Evolutionary conservation across 1,140 invertebrate genomes (phyloP).

Genomic region (Hestina assimilis): DNA sequence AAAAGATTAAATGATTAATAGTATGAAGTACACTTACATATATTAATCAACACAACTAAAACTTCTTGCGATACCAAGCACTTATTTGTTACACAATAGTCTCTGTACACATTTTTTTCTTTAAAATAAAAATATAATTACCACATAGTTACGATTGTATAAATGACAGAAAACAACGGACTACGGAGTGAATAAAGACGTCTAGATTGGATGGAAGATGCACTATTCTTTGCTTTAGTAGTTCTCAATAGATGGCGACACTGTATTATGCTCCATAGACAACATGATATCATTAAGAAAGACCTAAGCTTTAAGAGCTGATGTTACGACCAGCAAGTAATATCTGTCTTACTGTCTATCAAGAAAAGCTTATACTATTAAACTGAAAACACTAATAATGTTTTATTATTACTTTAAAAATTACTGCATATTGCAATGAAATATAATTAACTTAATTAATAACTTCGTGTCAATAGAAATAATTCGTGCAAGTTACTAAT

Average conservation of each 20-base stretch:
- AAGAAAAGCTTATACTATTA: too few species aligned
- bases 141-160: slow-evolving; percentile 60
- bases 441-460: too few species aligned
- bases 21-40: slow-evolving; percentile 60
- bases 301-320: slow-evolving; percentile 35
- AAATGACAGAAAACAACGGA: slow-evolving; percentile 70
- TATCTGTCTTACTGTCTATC: too few species aligned
- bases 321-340: too few species aligned
- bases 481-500: too few species aligned
- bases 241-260: slow-evolving; percentile 53
- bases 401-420: too few species aligned
- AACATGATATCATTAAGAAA: slow-evolving; percentile 27
- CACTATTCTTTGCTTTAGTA: slow-evolving; percentile 45
- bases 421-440: too few species aligned
- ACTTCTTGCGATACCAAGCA: slow-evolving; percentile 36
- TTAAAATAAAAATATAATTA: slow-evolving; percentile 51
- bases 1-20: slow-evolving; percentile 43
- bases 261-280: slow-evolving; percentile 44
- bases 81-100: slow-evolving; percentile 47
- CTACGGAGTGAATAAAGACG: slow-evolving; percentile 68
- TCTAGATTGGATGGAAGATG: slow-evolving; percentile 59
- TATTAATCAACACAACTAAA: slow-evolving; percentile 38
- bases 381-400: too few species aligned
- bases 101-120: slow-evolving; percentile 48
- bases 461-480: too few species aligned